These are phyloP conservation scores for Sminthopsis crassicaudata DNA, from an alignment of 2,113 vertebrate species.

Conservation along the genomic window DNA sequence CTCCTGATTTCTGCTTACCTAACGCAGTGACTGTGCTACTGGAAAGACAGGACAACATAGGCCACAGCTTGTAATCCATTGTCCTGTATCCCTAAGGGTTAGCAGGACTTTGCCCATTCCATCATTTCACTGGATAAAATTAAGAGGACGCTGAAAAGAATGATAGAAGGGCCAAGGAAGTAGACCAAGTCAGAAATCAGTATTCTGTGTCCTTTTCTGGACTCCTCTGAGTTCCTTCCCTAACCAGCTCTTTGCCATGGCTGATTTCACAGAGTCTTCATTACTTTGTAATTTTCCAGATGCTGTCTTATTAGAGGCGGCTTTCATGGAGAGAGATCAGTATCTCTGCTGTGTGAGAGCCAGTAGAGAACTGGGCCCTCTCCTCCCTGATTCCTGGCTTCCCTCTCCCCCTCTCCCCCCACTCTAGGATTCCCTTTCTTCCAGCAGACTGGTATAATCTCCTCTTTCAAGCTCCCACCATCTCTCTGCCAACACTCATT, in stretches of 20 bases:
- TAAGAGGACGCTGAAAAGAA: not conserved
- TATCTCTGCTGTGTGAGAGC: not conserved
- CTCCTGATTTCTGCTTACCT: rapidly evolving
- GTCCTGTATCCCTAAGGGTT: not conserved
- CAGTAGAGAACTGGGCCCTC: not conserved
- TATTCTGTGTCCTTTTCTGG: not conserved
- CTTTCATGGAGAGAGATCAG: not conserved
- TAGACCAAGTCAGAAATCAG: not conserved
- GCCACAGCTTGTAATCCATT: not conserved
- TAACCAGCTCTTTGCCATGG: not conserved
- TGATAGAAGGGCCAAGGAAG: rapidly evolving
- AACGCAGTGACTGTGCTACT: not conserved
- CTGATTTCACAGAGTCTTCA: not conserved
- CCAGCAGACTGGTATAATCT: not conserved
- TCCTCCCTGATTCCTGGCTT: not conserved
- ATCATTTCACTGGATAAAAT: not conserved
- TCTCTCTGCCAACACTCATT: constrained; percentile 27
- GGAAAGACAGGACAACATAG: not conserved
- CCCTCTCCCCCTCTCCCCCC: not conserved
- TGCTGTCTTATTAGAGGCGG: not conserved
- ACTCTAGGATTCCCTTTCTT: not conserved
- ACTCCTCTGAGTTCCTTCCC: not conserved
- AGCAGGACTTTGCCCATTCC: not conserved
- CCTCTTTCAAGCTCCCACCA: not conserved
- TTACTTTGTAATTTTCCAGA: not conserved